Evolutionary conservation across 30 jellyfish, hydroid and myxozoan species (phyloP).

Genomic region (Clytia hemisphaerica): DNA sequence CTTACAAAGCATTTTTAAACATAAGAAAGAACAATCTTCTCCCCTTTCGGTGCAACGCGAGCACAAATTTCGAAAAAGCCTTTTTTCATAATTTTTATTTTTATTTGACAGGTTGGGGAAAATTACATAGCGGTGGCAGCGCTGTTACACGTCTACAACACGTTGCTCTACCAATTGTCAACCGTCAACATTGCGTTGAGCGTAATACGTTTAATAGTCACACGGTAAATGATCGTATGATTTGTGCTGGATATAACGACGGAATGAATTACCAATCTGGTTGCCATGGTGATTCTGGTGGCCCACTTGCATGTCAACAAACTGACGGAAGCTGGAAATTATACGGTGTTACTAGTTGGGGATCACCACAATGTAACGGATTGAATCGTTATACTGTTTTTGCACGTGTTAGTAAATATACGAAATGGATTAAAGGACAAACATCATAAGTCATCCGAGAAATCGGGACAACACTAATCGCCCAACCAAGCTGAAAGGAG

Average conservation of each 20-base stretch:
- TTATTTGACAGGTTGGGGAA: slow-evolving; percentile 38
- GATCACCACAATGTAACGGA: slow-evolving; percentile 58
- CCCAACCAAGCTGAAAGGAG: no score
- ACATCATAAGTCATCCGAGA: no score
- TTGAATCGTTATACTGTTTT: slow-evolving; percentile 56
- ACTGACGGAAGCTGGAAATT: slow-evolving; percentile 51
- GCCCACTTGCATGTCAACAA: slow-evolving; percentile 70
- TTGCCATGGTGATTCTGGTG: slow-evolving; percentile 96
- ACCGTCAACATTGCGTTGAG: not conserved
- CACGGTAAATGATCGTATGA: slow-evolving; percentile 35
- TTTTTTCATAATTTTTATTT: no score
- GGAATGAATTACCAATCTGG: slow-evolving; percentile 41
- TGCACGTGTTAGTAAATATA: slow-evolving; percentile 39
- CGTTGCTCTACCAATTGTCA: not conserved
- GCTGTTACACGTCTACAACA: not conserved
- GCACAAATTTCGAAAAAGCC: no score
- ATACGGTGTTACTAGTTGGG: slow-evolving; percentile 81
- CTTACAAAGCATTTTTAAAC: no score
- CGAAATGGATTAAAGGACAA: slow-evolving; percentile 53
- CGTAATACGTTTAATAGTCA: not conserved
- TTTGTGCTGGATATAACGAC: slow-evolving; percentile 54
- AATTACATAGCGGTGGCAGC: not conserved
- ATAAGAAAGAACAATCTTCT: no score
- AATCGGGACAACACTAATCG: no score
- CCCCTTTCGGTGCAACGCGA: no score